Conservation (phyloP, 2,113 vertebrate genomes). For the Hystrix brachyura region DNA sequence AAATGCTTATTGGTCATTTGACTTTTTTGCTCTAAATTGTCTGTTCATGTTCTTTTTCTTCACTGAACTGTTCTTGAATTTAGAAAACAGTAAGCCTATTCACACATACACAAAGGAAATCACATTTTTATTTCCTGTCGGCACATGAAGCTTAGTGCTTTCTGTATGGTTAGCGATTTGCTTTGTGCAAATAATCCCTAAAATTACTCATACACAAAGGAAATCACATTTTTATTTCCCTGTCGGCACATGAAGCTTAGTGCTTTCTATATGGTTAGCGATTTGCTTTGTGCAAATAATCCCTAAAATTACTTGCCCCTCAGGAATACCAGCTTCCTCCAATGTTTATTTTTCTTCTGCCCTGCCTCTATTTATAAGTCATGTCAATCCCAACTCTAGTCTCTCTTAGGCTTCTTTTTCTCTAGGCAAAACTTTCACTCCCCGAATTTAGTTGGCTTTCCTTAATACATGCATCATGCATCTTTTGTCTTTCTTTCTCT, state of each 20-base stretch:
- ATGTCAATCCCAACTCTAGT: neutral
- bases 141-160: conserved; percentile 50
- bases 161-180: conserved; percentile 53
- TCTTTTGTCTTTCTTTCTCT: neutral
- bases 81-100: conserved; percentile 61
- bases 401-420: conserved; percentile 19
- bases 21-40: conserved; percentile 66
- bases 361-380: conserved; percentile 56
- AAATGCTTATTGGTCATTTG: conserved; percentile 59
- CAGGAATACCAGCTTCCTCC: conserved; percentile 51
- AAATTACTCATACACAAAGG: conserved; percentile 63
- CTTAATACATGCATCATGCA: neutral
- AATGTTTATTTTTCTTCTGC: neutral
- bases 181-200: conserved; percentile 70
- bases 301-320: conserved; percentile 51
- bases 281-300: conserved; percentile 73
- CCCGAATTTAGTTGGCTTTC: conserved; percentile 37
- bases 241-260: conserved; percentile 40
- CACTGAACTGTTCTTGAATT: conserved; percentile 56
- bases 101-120: conserved; percentile 66
- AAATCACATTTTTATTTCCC: conserved; percentile 73
- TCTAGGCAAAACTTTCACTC: neutral
- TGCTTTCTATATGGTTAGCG: conserved; percentile 43
- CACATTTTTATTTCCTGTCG: conserved; percentile 69
- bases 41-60: conserved; percentile 66